A percentile compares a stretch with the other conserved stretches of the same genome.
These are phyloP conservation scores for Tinamus guttatus DNA, from an alignment of 2,113 vertebrate species.

Conservation along the genomic window DNA sequence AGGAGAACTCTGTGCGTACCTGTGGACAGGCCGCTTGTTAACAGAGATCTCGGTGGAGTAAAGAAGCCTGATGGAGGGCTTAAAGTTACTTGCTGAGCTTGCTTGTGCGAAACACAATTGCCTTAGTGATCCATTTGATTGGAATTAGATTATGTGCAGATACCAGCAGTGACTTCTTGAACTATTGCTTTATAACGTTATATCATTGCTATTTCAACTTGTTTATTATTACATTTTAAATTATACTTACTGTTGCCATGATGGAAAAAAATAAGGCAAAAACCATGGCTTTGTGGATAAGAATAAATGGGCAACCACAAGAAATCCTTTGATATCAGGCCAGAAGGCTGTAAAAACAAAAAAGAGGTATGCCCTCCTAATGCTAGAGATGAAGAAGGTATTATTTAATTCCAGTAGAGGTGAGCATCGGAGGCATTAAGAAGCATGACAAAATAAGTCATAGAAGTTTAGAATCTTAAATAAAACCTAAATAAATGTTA, in stretches of 20 bases:
- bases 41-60: background rate
- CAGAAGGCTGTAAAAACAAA: background rate
- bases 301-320: background rate
- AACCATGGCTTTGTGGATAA: background rate
- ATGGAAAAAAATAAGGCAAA: background rate
- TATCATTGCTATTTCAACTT: background rate
- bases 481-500: background rate
- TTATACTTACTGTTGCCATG: background rate
- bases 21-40: background rate
- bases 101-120: background rate
- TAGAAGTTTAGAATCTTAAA: background rate
- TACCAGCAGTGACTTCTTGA: background rate
- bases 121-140: background rate
- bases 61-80: background rate
- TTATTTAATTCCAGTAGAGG: background rate
- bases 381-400: background rate
- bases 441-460: background rate
- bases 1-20: background rate
- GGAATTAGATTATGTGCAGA: background rate
- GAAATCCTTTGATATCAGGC: background rate
- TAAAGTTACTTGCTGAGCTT: background rate
- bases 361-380: background rate
- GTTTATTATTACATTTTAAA: background rate
- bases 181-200: background rate
- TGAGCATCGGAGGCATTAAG: background rate